phyloP scores from a whole-genome alignment of 1,140 invertebrate species.

The Drosophila baimaii region DNA sequence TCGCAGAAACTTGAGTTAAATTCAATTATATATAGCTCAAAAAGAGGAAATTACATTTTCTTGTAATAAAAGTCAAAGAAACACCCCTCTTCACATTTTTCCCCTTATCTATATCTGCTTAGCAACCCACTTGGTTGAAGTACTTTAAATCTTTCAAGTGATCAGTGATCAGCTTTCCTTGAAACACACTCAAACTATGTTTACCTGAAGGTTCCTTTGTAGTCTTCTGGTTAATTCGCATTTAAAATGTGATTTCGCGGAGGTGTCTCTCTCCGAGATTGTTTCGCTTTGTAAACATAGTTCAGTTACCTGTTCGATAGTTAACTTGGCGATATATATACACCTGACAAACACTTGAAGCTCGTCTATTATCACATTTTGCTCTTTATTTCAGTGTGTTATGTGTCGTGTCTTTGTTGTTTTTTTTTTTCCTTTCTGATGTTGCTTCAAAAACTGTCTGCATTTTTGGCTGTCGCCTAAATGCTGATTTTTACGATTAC shows the following conservation, averaged over 20 bases:
- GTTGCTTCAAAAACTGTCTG: conserved; percentile 13
- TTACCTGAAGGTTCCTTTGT: conserved; percentile 14
- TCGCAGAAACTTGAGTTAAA: too few species aligned
- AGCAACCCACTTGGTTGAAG: neutral
- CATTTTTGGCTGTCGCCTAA: conserved; percentile 26
- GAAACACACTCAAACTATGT: conserved; percentile 1
- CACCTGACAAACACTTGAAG: conserved; percentile 28
- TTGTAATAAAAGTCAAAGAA: neutral
- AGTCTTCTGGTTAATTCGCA: conserved; percentile 21
- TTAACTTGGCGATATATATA: conserved; percentile 6
- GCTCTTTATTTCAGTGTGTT: conserved; percentile 33
- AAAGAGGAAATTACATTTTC: too few species aligned
- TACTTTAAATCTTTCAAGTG: neutral
- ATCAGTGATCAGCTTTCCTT: conserved; percentile 15
- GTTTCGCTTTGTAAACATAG: conserved; percentile 24
- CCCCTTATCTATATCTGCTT: neutral
- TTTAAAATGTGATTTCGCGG: conserved; percentile 5
- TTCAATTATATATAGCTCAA: too few species aligned
- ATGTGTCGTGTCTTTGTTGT: conserved; percentile 15
- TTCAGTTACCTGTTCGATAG: conserved; percentile 39
- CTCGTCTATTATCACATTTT: conserved; percentile 20
- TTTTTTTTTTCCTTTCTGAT: neutral
- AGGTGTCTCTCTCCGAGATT: conserved; percentile 4
- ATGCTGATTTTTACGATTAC: conserved; percentile 43
- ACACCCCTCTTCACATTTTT: neutral